phyloP scores from a whole-genome alignment of 2,888 invertebrate genomes.

The Sesamia inferens region DNA sequence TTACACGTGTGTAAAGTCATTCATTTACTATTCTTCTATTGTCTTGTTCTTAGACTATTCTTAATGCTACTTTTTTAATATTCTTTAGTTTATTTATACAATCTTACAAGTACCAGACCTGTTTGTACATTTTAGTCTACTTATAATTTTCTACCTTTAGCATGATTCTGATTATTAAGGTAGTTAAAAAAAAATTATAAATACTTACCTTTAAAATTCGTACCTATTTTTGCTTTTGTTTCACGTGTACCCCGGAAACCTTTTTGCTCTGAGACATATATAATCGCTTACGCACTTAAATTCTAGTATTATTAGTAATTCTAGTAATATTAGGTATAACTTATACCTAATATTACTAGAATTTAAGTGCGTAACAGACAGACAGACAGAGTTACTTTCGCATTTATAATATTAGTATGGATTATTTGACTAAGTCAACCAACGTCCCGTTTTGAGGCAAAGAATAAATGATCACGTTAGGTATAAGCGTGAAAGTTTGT shows the following conservation, averaged over 20 bases:
- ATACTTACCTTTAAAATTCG: conserved; percentile 25
- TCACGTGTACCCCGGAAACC: conserved; percentile 3
- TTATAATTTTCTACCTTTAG: background rate
- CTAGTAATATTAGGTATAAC: too few relatives aligned
- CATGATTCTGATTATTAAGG: conserved; percentile 19
- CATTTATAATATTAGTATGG: too few relatives aligned
- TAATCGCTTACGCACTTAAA: conserved; percentile 22
- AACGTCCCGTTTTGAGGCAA: too few relatives aligned
- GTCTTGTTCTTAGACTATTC: background rate
- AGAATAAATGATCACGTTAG: too few relatives aligned
- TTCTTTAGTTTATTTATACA: background rate
- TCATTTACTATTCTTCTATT: too few relatives aligned
- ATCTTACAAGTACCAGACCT: background rate
- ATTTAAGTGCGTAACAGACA: too few relatives aligned
- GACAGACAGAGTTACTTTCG: too few relatives aligned
- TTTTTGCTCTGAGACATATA: conserved; percentile 27
- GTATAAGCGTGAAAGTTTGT: too few relatives aligned
- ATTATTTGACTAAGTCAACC: too few relatives aligned
- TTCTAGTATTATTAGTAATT: background rate
- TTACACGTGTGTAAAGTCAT: background rate
- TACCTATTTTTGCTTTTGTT: background rate
- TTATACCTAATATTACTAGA: too few relatives aligned
- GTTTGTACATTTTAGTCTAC: background rate
- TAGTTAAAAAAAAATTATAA: background rate
- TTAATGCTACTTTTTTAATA: too few relatives aligned